These are phyloP conservation scores for Agonum fuliginosum DNA, from an alignment of 2,888 invertebrate species.

Conservation along the genomic window DNA sequence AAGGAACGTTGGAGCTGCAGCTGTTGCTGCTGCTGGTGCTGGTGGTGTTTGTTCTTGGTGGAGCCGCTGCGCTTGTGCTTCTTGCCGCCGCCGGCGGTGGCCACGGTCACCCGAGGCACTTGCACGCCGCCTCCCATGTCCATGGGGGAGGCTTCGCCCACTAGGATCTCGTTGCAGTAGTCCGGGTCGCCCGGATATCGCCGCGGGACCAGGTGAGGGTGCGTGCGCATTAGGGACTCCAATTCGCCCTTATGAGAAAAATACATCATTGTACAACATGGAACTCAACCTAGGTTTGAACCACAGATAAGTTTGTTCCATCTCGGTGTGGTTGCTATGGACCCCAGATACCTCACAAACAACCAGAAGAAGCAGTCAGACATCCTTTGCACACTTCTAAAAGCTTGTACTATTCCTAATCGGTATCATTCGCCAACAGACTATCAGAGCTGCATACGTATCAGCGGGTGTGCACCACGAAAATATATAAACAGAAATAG, in stretches of 20 bases:
- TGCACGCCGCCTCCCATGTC: slow-evolving; percentile 68
- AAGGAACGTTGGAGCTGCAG: slow-evolving; percentile 76
- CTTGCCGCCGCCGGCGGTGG: slow-evolving; percentile 70
- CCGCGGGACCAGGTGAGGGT: slow-evolving; percentile 83
- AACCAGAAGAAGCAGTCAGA: too few relatives aligned
- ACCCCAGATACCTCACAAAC: too few relatives aligned
- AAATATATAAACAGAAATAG: too few relatives aligned
- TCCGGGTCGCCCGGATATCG: slow-evolving; percentile 72
- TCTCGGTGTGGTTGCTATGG: too few relatives aligned
- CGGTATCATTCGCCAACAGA: too few relatives aligned
- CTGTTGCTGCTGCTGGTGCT: slow-evolving; percentile 71
- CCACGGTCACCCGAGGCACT: slow-evolving; percentile 66
- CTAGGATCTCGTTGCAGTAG: slow-evolving; percentile 68
- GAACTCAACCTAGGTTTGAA: too few relatives aligned
- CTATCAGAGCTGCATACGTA: too few relatives aligned
- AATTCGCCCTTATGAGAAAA: slow-evolving; percentile 78
- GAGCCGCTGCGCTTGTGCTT: slow-evolving; percentile 73
- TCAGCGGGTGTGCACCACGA: too few relatives aligned
- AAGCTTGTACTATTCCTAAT: too few relatives aligned
- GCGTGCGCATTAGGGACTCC: slow-evolving; percentile 86
- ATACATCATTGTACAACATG: too few relatives aligned
- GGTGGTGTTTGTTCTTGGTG: slow-evolving; percentile 68
- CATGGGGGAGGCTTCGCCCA: slow-evolving; percentile 70
- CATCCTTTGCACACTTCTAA: too few relatives aligned
- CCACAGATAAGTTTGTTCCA: too few relatives aligned